Evolutionary conservation across 1,140 invertebrate species (phyloP), one percentile per base, ranked within the genome.

Genomic region (Sycophila sp.): DNA sequence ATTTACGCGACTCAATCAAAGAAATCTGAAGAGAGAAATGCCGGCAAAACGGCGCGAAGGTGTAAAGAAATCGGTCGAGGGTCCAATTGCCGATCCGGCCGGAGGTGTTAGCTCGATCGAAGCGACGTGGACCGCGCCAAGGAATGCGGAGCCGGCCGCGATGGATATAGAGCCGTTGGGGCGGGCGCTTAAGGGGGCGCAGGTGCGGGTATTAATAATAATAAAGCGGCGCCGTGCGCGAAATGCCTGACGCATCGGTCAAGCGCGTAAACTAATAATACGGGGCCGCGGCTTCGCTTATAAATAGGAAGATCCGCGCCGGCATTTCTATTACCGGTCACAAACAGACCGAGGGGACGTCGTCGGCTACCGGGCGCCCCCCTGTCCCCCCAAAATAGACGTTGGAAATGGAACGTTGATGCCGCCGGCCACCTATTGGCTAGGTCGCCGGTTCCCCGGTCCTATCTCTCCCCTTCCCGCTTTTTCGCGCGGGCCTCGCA

Each of bases 311-410:
- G n/a, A n/a, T n/a, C n/a, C n/a, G 47, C 26, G 69, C 40, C 75
- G 75, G 69, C 72, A 63, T 69, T 75, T 80, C 77, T 83, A 83
- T 83, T 82, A 80, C 69, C 74, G 73, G 77, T 71, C 68, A 78
- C 80, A 81, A 84, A 83, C 78, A 82, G 80, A 81, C 75, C 73
- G 75, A 78, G 78, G 76, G 74, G 71, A 77, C 75, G 78, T 71
- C 34, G 11, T n/a, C n/a, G n/a, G 60, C 72, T 72, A n/a, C n/a
- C n/a, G n/a, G n/a, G 78, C 75, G 77, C 71, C 17, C 17, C 42
- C 72, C 55, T 40, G 75, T 69, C 75, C 49, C 49, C 69, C 74
- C 71, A 75, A 76, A 76, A 79, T 83, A 84, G 79, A 83, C 81
- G 80, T n/a, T 81, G 81, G 81, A 83, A 80, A 76, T 64, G 58